Base-by-base conservation (phyloP, 2,888 invertebrate genomes). In the Drosophila helvetica region DNA sequence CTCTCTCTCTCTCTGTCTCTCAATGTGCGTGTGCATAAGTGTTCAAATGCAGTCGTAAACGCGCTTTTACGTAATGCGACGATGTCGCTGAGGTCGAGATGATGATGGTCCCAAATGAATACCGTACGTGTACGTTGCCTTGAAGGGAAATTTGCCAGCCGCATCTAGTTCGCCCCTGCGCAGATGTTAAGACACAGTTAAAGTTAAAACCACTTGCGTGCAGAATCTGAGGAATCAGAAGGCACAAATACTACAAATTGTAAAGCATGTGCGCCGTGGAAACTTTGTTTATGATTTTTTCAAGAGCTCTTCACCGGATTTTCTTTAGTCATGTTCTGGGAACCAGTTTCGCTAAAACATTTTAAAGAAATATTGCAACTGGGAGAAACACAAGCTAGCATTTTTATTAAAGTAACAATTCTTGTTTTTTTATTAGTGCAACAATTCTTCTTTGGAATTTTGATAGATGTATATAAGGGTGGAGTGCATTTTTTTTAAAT, bases 31-130 rank as follows among this genome's bases (percentile, higher is more conserved):
- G 42, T 46, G 53, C 62, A 67, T 59, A 22, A 59, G 57, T 57
- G 54, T 59, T 65, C 65, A 79, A 82, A 78, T 85, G 73, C 67
- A 59, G 80, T 79, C 84, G 79, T 83, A 83, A 83, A 83, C 83
- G 79, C 75, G 86, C 86, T 86, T 83, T 83, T 83, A 83, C 80
- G 83, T 83, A 83, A 83, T 83, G 74, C 80, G 78, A 59, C 74
- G 72, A 51, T 75, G 72, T 74, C 70, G 62, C 72, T 76, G 76
- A 63, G 56, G 57, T 56, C 55, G 62, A 42, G 74, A 55, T 68
- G 68, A 62, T 72, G 65, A 82, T 76, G 68, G 67, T 74, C 80
- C 22, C 22, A 30, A 3, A 12, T 10, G 42, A 27, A 30, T 19
- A 47, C 4, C 10, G 18, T n/a, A 43, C 38, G 38, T 38, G 6